Percentiles rank a stretch among this genome's conserved stretches.
These are phyloP conservation scores for Cassiopea xamachana DNA, from an alignment of 30 jellyfish, hydroid and myxozoan genomes.

Conservation along the genomic window DNA sequence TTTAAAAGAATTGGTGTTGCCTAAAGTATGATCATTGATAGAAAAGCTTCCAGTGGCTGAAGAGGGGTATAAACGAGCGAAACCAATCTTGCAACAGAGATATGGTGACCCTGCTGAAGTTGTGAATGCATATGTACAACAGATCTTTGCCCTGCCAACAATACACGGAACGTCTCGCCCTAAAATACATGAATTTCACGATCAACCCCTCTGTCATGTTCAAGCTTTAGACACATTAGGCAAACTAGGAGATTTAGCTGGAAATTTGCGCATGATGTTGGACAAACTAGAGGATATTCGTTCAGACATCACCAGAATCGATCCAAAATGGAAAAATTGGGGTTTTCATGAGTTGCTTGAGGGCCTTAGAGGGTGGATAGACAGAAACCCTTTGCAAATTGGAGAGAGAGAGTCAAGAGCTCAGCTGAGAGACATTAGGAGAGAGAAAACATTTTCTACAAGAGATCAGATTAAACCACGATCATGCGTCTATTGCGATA, in stretches of 20 bases:
- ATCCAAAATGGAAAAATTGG: slow-evolving; percentile 69
- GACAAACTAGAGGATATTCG: slow-evolving; percentile 66
- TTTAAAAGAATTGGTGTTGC: too few relatives aligned
- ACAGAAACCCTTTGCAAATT: slow-evolving; percentile 63
- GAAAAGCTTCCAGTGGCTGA: too few relatives aligned
- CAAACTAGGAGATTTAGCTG: slow-evolving; percentile 42
- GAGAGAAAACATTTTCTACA: slow-evolving; percentile 46
- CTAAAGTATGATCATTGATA: too few relatives aligned
- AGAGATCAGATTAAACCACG: slow-evolving; percentile 22
- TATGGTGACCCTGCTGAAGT: slow-evolving; percentile 64
- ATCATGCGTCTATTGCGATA: slow-evolving; percentile 54
- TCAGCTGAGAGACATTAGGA: slow-evolving; percentile 3
- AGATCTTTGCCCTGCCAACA: slow-evolving; percentile 51
- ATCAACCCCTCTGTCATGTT: slow-evolving; percentile 54
- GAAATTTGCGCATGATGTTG: slow-evolving; percentile 61
- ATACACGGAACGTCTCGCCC: slow-evolving; percentile 33
- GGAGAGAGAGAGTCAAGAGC: slow-evolving; percentile 40
- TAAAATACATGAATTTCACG: slow-evolving; percentile 69
- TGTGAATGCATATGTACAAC: slow-evolving; percentile 68
- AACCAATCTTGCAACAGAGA: slow-evolving; percentile 14
- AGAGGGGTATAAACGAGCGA: too few relatives aligned
- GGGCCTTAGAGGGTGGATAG: slow-evolving; percentile 58
- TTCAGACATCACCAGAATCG: slow-evolving; percentile 57
- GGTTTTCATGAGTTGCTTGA: slow-evolving; percentile 62
- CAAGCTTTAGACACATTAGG: slow-evolving; percentile 72